Base-by-base conservation (phyloP, 2,113 vertebrate genomes). In the Paraplagusia blochii region DNA sequence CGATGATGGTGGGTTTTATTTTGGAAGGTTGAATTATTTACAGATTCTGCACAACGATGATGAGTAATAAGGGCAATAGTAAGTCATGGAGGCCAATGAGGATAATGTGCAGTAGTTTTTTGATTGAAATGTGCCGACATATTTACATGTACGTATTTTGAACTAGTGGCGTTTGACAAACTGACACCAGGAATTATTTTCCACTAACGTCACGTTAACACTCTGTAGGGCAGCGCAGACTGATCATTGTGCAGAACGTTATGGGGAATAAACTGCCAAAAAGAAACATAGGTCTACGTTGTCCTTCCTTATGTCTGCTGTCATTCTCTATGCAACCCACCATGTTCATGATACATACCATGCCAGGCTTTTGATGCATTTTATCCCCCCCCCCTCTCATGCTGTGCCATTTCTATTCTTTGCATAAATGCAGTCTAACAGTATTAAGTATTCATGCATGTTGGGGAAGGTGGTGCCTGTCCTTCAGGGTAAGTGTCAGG, bases 391-490 rank as follows among this genome's bases (percentile, higher is more conserved):
- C 51, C 72, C 77, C 72, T 67, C 67, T 52, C 63, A 55, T 72
- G 77, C 69, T 63, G 58, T 78, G 79, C 80, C 79, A 82, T 85
- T 88, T 86, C 82, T 75, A 84, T 87, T 86, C 83, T 89, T 86
- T 85, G 85, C 85, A 89, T 89, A 86, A 83, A 86, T 84, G 80
- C 78, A 83, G 81, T 80, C 85, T 87, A 87, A 87, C 82, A 84
- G 84, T 86, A 89, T 89, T 87, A 89, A 89, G 84, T 87, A 89
- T 89, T 87, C 84, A 87, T 89, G 84, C 72, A 61, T 81, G 81
- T 85, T 85, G 78, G 74, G 71, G 80, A 86, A 86, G 85, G 83
- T 84, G 87, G 82, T 78, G 84, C 82, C 78, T 89, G 87, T 89
- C 87, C 87, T 89, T 89, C 84, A 86, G 83, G 77, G 80, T 82